These are phyloP conservation scores for Eira barbara DNA, from an alignment of 2,113 vertebrate species.

Conservation along the genomic window DNA sequence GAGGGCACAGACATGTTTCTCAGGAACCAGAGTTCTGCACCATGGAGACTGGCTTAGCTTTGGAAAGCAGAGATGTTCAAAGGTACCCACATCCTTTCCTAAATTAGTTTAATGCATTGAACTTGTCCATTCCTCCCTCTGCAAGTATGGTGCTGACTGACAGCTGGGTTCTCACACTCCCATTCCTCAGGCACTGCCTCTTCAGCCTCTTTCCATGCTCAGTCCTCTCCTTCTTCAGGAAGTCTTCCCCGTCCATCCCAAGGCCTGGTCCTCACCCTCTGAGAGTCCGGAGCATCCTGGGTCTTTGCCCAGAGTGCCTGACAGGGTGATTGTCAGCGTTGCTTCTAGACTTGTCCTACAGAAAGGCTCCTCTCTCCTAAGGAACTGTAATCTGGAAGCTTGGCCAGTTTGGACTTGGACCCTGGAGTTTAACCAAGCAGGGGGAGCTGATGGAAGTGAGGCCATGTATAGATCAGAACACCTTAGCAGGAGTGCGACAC, in stretches of 20 bases:
- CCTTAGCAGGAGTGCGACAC: not conserved
- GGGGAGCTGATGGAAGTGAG: not conserved
- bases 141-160: not conserved
- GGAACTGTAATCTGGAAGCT: not conserved
- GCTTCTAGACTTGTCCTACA: not conserved
- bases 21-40: not conserved
- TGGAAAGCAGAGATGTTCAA: not conserved
- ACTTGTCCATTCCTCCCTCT: not conserved
- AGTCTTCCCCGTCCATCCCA: not conserved
- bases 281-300: not conserved
- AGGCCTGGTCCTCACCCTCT: not conserved
- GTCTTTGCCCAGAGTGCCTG: not conserved
- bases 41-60: no score
- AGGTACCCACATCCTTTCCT: not conserved
- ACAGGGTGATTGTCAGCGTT: not conserved
- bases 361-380: not conserved
- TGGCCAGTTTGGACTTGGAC: not conserved
- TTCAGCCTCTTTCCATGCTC: not conserved
- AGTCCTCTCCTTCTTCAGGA: not conserved
- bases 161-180: not conserved
- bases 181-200: not conserved
- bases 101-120: not conserved
- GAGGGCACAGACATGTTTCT: not conserved
- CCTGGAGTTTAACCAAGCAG: not conserved
- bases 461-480: not conserved